Conservation (phyloP, 2,888 invertebrate genomes). For the Drosophila quinaria region DNA sequence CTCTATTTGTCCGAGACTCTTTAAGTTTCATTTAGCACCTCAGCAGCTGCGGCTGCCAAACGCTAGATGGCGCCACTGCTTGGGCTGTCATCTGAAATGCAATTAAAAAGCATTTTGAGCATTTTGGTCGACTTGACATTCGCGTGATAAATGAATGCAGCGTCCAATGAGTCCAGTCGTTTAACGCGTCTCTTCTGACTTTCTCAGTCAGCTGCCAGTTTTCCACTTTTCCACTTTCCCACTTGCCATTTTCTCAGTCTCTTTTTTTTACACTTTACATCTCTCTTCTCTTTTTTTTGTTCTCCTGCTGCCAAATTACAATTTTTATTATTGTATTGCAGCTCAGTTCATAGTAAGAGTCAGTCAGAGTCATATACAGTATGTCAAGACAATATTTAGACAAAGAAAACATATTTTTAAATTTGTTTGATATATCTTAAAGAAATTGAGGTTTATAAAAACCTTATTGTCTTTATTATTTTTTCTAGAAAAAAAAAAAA, state of each 20-base stretch:
- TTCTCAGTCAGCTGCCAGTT: constrained; percentile 11
- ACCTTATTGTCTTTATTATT: too few species aligned
- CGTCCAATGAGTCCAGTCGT: constrained; percentile 64
- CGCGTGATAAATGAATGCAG: constrained; percentile 72
- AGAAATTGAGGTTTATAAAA: too few species aligned
- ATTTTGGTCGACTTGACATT: constrained; percentile 71
- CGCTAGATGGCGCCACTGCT: constrained; percentile 40
- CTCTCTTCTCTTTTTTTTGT: constrained; percentile 3
- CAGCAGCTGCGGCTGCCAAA: constrained; percentile 3
- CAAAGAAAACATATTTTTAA: not conserved
- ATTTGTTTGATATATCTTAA: too few species aligned
- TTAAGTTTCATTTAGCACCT: constrained; percentile 65
- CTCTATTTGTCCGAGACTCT: constrained; percentile 17
- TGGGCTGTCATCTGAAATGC: constrained; percentile 66
- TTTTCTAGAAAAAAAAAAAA: too few species aligned
- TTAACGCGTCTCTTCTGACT: constrained; percentile 17
- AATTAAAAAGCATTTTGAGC: constrained; percentile 79
- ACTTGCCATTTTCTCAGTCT: constrained; percentile 12
- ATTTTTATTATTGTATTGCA: constrained; percentile 33
- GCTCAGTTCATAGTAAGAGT: not conserved
- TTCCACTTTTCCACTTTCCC: not conserved
- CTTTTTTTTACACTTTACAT: not conserved
- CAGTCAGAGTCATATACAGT: constrained; percentile 21
- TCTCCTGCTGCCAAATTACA: constrained; percentile 53
- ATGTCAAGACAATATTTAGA: not conserved